A percentile compares a stretch with the other conserved stretches of the same genome.
Conservation (phyloP, 2,888 invertebrate species). For the Cephus runcator region DNA sequence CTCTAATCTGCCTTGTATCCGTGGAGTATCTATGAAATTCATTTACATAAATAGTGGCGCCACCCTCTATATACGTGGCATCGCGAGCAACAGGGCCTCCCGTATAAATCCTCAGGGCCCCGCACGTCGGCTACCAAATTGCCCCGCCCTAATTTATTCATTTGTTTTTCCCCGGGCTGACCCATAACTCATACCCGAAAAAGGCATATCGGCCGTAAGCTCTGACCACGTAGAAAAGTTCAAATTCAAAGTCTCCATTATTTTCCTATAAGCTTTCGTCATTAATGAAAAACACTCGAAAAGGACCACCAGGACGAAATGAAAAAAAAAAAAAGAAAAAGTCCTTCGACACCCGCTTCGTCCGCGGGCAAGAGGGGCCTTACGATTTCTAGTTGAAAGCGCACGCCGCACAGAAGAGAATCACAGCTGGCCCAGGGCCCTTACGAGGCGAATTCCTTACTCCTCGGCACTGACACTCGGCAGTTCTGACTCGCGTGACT, state of each 20-base stretch:
- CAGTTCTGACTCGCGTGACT: conserved; percentile 23
- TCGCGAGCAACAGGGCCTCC: conserved; percentile 10
- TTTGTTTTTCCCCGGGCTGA: conserved; percentile 58
- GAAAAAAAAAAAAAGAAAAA: background rate
- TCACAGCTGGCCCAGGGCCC: conserved; percentile 39
- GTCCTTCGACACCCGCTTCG: background rate
- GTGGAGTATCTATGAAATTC: conserved; percentile 24
- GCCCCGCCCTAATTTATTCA: conserved; percentile 63
- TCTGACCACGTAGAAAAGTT: background rate
- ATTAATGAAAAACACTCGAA: background rate
- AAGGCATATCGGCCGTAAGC: background rate
- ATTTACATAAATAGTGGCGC: conserved; percentile 51
- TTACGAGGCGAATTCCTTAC: conserved; percentile 55
- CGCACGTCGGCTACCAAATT: conserved; percentile 51
- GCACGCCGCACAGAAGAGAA: conserved; percentile 14
- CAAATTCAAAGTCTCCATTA: conserved; percentile 20
- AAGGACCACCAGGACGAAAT: background rate
- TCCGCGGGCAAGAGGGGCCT: background rate
- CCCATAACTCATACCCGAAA: conserved; percentile 50
- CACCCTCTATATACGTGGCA: conserved; percentile 27
- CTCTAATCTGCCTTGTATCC: conserved; percentile 23
- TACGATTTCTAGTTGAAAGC: background rate
- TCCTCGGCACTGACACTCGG: conserved; percentile 43
- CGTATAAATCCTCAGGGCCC: conserved; percentile 52
- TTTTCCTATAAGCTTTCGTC: background rate